Evolutionary conservation across 1,140 invertebrate species (phyloP), one percentile per base, ranked within the genome.

Genomic region (Limonius californicus): DNA sequence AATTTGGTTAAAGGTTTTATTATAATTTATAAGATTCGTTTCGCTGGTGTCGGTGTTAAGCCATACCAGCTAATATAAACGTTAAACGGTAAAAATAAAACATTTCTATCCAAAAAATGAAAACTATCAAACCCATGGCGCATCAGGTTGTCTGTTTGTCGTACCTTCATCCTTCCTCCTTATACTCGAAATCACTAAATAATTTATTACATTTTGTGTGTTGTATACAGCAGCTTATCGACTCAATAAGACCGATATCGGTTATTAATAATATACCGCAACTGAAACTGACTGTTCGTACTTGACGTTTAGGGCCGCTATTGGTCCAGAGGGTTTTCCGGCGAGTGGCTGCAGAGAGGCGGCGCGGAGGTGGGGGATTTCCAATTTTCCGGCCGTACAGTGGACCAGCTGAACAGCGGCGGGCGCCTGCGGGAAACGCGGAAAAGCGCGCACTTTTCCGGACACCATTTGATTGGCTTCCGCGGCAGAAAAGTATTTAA

Each of bases 351-450:
- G 43, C 7, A 15, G 43, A 19, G 45, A 18, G 45, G 35, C 45
- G 45, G n/a, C 45, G 45, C 16, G n/a, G 9, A 12, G 11, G 45
- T 21, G 45, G 43, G 60, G 61, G 56, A 47, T 57, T 62, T 62
- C 58, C 54, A 62, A 62, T 62, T 62, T 62, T 62, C 61, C 55
- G 30, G 47, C 54, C 2, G 8, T 20, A 57, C 61, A 62, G 27
- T 20, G 42, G 35, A 2, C 61, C 55, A 62, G 16, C 12, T 45
- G 53, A 50, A 30, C 45, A 35, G 0, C n/a, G 11, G 39, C 1
- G 45, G 3, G 4, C 2, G 6, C 20, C 2, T n/a, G 12, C 2
- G 45, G 16, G n/a, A 18, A 21, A 50, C 19, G 3, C 9, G 15
- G 15, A n/a, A 39, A 39, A 39, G 8, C 2, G 2, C 2, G 2